phyloP scores from a whole-genome alignment of 1,140 invertebrate species.

The Ceratitis capitata region DNA sequence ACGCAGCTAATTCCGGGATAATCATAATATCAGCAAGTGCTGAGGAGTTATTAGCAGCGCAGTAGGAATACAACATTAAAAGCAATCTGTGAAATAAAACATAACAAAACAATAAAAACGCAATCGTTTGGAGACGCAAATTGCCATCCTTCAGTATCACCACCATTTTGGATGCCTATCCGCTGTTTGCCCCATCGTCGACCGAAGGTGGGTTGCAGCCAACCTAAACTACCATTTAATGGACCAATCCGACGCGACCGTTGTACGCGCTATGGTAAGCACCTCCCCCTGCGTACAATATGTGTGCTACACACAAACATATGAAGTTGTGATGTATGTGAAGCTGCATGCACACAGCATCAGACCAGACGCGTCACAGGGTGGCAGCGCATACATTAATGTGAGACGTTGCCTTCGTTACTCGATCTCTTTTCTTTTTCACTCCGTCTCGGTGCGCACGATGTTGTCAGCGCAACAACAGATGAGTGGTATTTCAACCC shows the following conservation, averaged over 20 bases:
- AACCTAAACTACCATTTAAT: neutral
- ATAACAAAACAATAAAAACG: too few relatives aligned
- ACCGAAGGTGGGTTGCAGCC: neutral
- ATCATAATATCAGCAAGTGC: neutral
- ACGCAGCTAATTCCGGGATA: neutral
- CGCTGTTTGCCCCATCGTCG: neutral
- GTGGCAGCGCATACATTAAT: neutral
- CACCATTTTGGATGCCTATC: neutral
- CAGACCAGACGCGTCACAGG: neutral
- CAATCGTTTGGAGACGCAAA: neutral
- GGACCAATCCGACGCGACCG: neutral
- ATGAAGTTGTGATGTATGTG: neutral
- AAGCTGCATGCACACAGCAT: neutral
- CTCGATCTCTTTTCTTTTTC: slow-evolving; percentile 37
- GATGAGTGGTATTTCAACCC: slow-evolving; percentile 20
- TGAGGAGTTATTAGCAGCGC: slow-evolving; percentile 11
- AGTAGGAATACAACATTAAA: neutral
- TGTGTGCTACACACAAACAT: too few relatives aligned
- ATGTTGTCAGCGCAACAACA: slow-evolving; percentile 6
- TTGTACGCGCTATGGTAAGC: slow-evolving; percentile 12
- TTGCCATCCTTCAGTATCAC: neutral
- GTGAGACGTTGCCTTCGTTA: neutral
- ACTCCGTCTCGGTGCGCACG: neutral
- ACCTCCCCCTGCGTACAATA: neutral
- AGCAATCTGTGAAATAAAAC: neutral